These are phyloP conservation scores for Bagarius yarrelli DNA, from an alignment of 2,113 vertebrate genomes.

Conservation along the genomic window DNA sequence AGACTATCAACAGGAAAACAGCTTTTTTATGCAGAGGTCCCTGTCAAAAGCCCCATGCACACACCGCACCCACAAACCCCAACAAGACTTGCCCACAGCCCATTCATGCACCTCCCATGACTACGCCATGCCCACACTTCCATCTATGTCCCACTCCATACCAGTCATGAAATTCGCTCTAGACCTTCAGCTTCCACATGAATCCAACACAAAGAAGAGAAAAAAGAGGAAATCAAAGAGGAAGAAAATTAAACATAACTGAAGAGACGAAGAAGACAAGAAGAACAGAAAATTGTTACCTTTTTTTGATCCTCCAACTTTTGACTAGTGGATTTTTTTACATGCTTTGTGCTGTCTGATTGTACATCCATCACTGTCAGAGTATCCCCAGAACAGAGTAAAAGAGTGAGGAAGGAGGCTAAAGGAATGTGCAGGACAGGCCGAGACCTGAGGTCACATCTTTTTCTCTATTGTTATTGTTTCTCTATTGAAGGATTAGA, in stretches of 20 bases:
- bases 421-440: conserved; percentile 30
- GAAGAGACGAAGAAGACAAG: neutral
- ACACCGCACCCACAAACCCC: no score
- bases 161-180: no score
- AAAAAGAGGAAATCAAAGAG: neutral
- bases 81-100: no score
- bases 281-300: conserved; percentile 72
- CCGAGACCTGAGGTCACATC: conserved; percentile 76
- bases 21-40: no score
- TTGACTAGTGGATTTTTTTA: conserved; percentile 92
- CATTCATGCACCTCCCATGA: neutral
- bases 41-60: no score
- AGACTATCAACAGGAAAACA: no score
- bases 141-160: neutral
- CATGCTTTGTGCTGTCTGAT: conserved; percentile 89
- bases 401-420: conserved; percentile 37
- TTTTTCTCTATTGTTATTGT: conserved; percentile 66
- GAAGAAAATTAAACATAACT: no score
- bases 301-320: conserved; percentile 99
- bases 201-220: neutral
- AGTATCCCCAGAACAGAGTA: conserved; percentile 66
- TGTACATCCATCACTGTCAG: conserved; percentile 91
- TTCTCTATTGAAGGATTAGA: conserved; percentile 26
- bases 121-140: neutral
- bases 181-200: neutral